Percentiles rank a stretch among this genome's conserved stretches.
phyloP scores from a whole-genome alignment of 2,113 vertebrate genomes.

The Cyprinus carpio region DNA sequence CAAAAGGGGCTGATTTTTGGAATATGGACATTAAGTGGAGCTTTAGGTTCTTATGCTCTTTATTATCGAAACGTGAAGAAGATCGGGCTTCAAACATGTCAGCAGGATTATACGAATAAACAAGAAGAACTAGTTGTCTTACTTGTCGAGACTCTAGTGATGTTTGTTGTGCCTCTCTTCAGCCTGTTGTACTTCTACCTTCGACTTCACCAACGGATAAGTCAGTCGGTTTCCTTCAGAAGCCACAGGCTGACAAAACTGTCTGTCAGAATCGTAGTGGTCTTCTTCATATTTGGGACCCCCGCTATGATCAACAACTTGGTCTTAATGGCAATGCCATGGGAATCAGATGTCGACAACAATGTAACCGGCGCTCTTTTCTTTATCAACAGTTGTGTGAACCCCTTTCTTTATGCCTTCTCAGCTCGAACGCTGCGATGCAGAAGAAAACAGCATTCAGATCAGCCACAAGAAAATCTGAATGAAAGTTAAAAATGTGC shows the following conservation, averaged over 20 bases:
- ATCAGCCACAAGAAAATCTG: not conserved
- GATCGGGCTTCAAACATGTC: constrained; percentile 8
- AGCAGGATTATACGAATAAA: constrained; percentile 42
- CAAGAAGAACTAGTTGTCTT: constrained; percentile 53
- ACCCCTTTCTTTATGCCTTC: constrained; percentile 78
- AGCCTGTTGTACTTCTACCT: constrained; percentile 69
- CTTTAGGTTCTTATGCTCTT: constrained; percentile 63
- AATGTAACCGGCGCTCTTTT: constrained; percentile 65
- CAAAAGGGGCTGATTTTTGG: constrained; percentile 58
- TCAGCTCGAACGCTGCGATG: constrained; percentile 45
- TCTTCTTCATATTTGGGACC: constrained; percentile 71
- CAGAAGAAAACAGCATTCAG: not conserved
- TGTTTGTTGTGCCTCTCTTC: constrained; percentile 69
- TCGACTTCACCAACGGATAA: constrained; percentile 67
- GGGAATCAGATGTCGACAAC: constrained; percentile 43
- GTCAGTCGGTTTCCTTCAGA: constrained; percentile 58
- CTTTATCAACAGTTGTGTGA: constrained; percentile 75
- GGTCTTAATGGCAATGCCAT: constrained; percentile 59
- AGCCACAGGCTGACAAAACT: constrained; percentile 57
- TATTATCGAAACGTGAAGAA: constrained; percentile 56
- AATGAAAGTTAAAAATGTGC: not conserved
- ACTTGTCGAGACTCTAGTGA: constrained; percentile 68
- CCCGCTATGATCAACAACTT: constrained; percentile 72
- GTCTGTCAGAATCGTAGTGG: constrained; percentile 66
- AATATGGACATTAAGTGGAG: constrained; percentile 54